phyloP scores from a whole-genome alignment of 2,797 vertebrate genomes.

The Lacerta viridis region DNA sequence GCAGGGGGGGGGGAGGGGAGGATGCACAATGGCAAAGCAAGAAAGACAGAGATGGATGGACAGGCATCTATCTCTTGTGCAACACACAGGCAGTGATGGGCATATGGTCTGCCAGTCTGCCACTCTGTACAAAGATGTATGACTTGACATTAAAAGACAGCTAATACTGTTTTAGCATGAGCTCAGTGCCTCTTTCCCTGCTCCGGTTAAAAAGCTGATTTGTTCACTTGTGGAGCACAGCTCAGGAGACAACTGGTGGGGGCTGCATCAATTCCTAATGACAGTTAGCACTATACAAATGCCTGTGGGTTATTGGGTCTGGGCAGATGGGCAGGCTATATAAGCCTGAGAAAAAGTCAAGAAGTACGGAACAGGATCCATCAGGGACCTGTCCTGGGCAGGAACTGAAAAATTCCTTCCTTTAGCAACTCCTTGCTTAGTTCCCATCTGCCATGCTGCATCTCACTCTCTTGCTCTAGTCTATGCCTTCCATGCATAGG shows the following conservation, averaged over 20 bases:
- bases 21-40: background rate
- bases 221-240: background rate
- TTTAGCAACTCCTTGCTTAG: background rate
- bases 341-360: background rate
- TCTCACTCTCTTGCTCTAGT: background rate
- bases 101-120: background rate
- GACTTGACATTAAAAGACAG: background rate
- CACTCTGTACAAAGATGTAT: background rate
- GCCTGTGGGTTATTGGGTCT: background rate
- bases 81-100: background rate
- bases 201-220: background rate
- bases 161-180: background rate
- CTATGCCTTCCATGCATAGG: no score
- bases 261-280: background rate
- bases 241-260: background rate
- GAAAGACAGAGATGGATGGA: background rate
- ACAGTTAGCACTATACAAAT: background rate
- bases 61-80: background rate
- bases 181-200: background rate
- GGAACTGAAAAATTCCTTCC: background rate
- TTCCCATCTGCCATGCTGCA: background rate
- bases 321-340: background rate
- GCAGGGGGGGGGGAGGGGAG: no score
- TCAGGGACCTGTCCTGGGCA: background rate
- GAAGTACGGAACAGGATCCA: background rate